phyloP scores from a whole-genome alignment of 2,888 invertebrate genomes.

The Synanthedon myopaeformis region DNA sequence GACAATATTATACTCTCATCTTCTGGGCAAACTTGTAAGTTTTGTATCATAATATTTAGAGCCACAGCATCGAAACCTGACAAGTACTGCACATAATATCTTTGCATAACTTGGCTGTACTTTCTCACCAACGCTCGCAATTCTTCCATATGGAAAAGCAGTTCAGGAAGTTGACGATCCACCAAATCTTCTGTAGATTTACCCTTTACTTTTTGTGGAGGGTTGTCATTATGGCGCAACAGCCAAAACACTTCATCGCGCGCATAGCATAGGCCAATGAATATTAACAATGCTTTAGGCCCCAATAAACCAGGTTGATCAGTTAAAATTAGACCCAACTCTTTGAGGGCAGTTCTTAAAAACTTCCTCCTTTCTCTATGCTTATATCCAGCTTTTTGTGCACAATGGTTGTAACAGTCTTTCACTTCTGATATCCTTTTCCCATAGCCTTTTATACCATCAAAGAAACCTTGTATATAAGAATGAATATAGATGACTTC shows the following conservation, averaged over 20 bases:
- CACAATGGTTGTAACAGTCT: conserved; percentile 91
- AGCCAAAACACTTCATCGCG: conserved; percentile 98
- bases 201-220: conserved; percentile 89
- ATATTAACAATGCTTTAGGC: conserved; percentile 95
- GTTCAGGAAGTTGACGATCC: conserved; percentile 95
- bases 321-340: conserved; percentile 92
- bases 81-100: conserved; percentile 97
- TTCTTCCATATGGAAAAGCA: conserved; percentile 98
- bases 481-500: conserved; percentile 97
- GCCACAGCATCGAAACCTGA: conserved; percentile 96
- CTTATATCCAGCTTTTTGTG: conserved; percentile 89
- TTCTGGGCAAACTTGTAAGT: conserved; percentile 87
- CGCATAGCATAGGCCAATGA: conserved; percentile 95
- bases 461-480: conserved; percentile 93
- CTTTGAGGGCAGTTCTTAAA: conserved; percentile 93
- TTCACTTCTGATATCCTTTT: conserved; percentile 96
- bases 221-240: conserved; percentile 95
- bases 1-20: conserved; percentile 95
- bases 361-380: conserved; percentile 97
- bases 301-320: conserved; percentile 98
- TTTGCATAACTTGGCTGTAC: conserved; percentile 96
- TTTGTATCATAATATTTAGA: conserved; percentile 87
- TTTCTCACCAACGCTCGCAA: conserved; percentile 93
- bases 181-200: conserved; percentile 93
- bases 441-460: conserved; percentile 92